A percentile compares a stretch with the other conserved stretches of the same genome.
phyloP scores from a whole-genome alignment of 2,888 invertebrate genomes.

The Aphidius colemani region DNA sequence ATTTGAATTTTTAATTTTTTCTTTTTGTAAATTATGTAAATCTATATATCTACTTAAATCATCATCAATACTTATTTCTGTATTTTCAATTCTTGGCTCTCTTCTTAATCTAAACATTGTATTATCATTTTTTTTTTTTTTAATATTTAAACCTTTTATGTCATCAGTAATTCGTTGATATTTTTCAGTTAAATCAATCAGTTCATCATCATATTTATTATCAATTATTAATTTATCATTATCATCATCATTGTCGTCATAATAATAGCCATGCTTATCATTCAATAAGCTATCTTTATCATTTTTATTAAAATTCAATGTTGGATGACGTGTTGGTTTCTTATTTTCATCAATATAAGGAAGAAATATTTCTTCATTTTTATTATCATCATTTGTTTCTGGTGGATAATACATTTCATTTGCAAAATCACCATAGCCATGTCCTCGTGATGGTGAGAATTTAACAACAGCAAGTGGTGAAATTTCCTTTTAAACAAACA shows the following conservation, averaged over 20 bases:
- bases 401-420: constrained; percentile 80
- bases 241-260: constrained; percentile 23
- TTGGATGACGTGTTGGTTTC: constrained; percentile 21
- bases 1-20: constrained; percentile 3
- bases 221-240: constrained; percentile 21
- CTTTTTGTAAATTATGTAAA: no score
- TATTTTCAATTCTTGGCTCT: constrained; percentile 20
- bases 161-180: constrained; percentile 28
- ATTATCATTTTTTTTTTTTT: constrained; percentile 1
- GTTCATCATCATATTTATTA: constrained; percentile 22
- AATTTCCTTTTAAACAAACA: constrained; percentile 63
- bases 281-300: background rate
- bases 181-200: constrained; percentile 23
- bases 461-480: constrained; percentile 74
- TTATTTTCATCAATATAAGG: constrained; percentile 10
- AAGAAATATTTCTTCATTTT: constrained; percentile 1
- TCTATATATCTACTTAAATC: background rate
- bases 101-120: constrained; percentile 33
- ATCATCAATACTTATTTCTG: background rate
- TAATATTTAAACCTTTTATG: constrained; percentile 8
- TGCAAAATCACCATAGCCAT: constrained; percentile 73
- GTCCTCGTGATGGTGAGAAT: constrained; percentile 72
- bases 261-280: constrained; percentile 16
- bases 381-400: constrained; percentile 19
- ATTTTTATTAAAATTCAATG: constrained; percentile 19